These are phyloP conservation scores for Ylistrum balloti DNA, from an alignment of 1,140 invertebrate genomes.

Conservation along the genomic window DNA sequence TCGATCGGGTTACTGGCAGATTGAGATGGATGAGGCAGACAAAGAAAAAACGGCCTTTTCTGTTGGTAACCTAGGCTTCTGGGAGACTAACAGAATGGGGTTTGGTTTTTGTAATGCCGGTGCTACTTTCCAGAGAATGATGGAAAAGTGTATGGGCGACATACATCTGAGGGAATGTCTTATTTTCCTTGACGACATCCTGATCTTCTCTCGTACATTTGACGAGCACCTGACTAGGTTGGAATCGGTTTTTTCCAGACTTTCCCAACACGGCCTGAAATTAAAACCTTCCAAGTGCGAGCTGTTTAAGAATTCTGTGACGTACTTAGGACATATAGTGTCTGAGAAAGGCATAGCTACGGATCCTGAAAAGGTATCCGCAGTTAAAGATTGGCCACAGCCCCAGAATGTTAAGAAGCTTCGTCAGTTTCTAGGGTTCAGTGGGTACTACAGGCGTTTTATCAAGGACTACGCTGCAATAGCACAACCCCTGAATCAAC, in stretches of 20 bases:
- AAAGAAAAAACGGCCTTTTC: slow-evolving; percentile 42
- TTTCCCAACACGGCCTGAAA: slow-evolving; percentile 42
- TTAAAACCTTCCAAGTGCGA: no score
- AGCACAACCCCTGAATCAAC: slow-evolving; percentile 44
- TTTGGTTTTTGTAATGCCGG: slow-evolving; percentile 44
- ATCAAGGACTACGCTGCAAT: no score
- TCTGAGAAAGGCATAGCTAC: slow-evolving; percentile 63
- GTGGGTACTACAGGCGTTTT: no score
- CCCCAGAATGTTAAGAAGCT: not conserved
- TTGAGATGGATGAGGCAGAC: no score
- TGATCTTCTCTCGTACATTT: slow-evolving; percentile 52
- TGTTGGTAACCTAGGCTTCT: slow-evolving; percentile 45
- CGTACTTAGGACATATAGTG: slow-evolving; percentile 48
- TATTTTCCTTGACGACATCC: slow-evolving; percentile 44
- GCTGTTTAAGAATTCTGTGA: no score
- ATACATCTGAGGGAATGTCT: slow-evolving; percentile 37
- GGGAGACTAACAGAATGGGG: slow-evolving; percentile 41
- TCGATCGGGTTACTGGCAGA: slow-evolving; percentile 41
- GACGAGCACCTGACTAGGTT: slow-evolving; percentile 58
- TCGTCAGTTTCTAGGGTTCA: no score
- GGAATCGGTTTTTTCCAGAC: slow-evolving; percentile 54
- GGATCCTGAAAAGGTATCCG: slow-evolving; percentile 44
- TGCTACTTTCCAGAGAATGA: slow-evolving; percentile 26
- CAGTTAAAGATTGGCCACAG: slow-evolving; percentile 44
- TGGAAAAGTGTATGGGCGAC: slow-evolving; percentile 51